These are phyloP conservation scores for Falcaria lacertinaria DNA, from an alignment of 2,888 invertebrate species.

Conservation along the genomic window DNA sequence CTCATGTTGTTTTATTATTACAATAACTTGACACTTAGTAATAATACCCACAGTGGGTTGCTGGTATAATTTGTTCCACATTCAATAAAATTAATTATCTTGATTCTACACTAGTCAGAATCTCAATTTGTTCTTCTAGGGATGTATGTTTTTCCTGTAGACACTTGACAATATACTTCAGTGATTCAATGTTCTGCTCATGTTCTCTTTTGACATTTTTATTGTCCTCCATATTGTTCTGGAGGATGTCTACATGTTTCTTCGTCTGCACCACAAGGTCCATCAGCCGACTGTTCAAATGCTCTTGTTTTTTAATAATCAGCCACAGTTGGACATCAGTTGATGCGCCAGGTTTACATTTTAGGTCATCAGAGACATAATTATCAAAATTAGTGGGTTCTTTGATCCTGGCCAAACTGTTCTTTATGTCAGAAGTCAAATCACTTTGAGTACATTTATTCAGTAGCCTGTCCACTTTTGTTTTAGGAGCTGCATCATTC, in stretches of 20 bases:
- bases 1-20: too few relatives aligned
- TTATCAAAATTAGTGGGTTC: constrained; percentile 52
- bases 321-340: constrained; percentile 58
- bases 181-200: constrained; percentile 52
- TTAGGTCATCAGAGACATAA: constrained; percentile 50
- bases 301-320: constrained; percentile 62
- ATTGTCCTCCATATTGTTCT: constrained; percentile 46
- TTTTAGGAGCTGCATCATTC: constrained; percentile 14
- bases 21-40: too few relatives aligned
- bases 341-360: constrained; percentile 46
- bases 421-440: constrained; percentile 51
- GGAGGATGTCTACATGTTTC: constrained; percentile 51
- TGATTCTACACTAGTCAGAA: constrained; percentile 63
- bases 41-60: too few relatives aligned
- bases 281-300: constrained; percentile 52
- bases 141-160: constrained; percentile 69
- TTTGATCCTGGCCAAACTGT: constrained; percentile 36
- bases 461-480: constrained; percentile 47
- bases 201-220: constrained; percentile 42
- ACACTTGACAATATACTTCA: constrained; percentile 65
- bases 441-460: constrained; percentile 49
- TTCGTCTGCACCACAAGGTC: constrained; percentile 51
- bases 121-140: constrained; percentile 69
- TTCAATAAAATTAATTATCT: constrained; percentile 27
- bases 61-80: too few relatives aligned